Conservation (phyloP, 2,888 invertebrate species). For the Leptopilina myrica region DNA sequence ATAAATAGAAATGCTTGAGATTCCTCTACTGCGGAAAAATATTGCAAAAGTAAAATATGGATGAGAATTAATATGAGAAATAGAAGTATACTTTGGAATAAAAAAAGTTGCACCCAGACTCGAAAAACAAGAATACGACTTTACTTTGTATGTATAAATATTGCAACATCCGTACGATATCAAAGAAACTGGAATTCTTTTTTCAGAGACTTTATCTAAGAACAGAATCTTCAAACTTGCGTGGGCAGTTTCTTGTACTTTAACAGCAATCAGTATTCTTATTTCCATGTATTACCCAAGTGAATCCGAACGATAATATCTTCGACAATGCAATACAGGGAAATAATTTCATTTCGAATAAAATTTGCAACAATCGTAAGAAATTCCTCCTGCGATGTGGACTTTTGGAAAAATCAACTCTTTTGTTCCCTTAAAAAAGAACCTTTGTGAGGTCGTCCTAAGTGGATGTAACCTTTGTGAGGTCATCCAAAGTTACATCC, state of each 20-base stretch:
- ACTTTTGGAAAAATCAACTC: no score
- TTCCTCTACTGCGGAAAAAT: no score
- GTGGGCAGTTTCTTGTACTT: slow-evolving; percentile 28
- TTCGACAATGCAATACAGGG: background rate
- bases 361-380: background rate
- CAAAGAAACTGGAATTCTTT: slow-evolving; percentile 20
- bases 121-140: slow-evolving; percentile 5
- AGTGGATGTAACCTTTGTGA: no score
- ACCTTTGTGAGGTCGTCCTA: no score
- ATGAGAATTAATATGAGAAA: no score
- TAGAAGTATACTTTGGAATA: background rate
- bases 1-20: no score
- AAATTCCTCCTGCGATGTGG: background rate
- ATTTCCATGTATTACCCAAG: slow-evolving; percentile 36
- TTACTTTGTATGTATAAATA: background rate
- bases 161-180: slow-evolving; percentile 9
- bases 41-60: no score
- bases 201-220: background rate
- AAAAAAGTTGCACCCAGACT: background rate
- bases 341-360: background rate
- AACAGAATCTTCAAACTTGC: slow-evolving; percentile 11
- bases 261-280: slow-evolving; percentile 4
- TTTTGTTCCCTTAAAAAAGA: no score
- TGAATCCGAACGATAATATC: slow-evolving; percentile 13
- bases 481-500: background rate